Base-by-base conservation (phyloP, 2,113 vertebrate species). In the Gnathonemus longibarbis region DNA sequence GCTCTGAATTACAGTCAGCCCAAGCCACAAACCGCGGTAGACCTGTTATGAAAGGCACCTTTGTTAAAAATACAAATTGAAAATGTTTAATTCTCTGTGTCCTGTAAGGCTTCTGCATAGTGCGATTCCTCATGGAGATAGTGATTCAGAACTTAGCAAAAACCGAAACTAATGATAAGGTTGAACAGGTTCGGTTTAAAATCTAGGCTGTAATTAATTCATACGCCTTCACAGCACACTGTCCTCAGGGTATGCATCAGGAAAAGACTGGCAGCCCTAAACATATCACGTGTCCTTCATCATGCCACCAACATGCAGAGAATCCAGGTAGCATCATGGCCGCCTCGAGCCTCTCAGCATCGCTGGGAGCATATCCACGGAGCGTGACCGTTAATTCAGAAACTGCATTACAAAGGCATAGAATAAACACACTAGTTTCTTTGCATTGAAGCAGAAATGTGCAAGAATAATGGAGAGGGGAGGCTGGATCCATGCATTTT, bases 11-110 rank as follows among this genome's bases (percentile, higher is more conserved):
- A 48, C 17, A 84, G 45, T 84, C 83, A 48, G 21, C 6, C 8
- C 45, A 42, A 84, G 45, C 24, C 21, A 8, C 35, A 84, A 46
- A 42, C 35, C 0, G 19, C 1, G 74, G 35, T 84, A 48, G 42
- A 84, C 45, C 42, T 39, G 19, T 80, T 80, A 80, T 80, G 74
- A 80, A 42, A 80, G 13, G 35, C 31, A 19, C 39, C 74, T 80
- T 80, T 80, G 74, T 84, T 84, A 46, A 84, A 84, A 84, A 84
- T 84, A 84, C 3, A 84, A 84, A 48, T n/a, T 46, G 1, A 84
- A 48, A 45, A 19, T n/a, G 21, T 46, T 84, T 46, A 24, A 19
- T 83, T 84, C 1, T 84, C 5, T 42, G 1, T 48, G 42, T 74
- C 11, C 80, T 84, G 48, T 84, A 24, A 46, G 17, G 39, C 42